phyloP scores from a whole-genome alignment of 2,113 vertebrate genomes.

The Lathamus discolor region DNA sequence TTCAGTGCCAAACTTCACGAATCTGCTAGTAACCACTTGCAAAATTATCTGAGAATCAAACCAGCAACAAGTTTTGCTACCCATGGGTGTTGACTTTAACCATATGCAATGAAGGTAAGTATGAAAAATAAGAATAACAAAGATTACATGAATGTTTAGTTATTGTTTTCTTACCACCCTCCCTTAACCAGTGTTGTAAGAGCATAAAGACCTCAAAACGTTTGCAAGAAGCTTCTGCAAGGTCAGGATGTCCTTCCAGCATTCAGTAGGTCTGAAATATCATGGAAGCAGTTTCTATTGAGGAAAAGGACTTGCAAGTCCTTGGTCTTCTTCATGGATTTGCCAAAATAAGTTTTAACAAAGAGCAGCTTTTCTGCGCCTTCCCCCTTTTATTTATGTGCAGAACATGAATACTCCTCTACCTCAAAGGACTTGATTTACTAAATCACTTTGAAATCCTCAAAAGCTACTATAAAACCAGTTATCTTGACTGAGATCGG shows the following conservation, averaged over 20 bases:
- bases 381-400: constrained; percentile 1
- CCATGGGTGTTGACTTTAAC: neutral
- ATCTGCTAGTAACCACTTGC: neutral
- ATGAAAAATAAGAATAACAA: constrained; percentile 8
- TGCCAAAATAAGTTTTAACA: constrained; percentile 21
- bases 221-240: neutral
- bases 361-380: constrained; percentile 17
- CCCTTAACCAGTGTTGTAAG: neutral
- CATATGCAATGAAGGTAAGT: neutral
- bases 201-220: neutral
- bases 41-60: neutral
- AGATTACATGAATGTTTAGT: neutral
- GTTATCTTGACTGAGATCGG: neutral
- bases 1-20: neutral
- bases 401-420: neutral
- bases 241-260: neutral
- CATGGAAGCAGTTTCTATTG: neutral
- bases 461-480: constrained; percentile 42
- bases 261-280: neutral
- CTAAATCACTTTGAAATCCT: constrained; percentile 56
- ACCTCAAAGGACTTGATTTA: constrained; percentile 44
- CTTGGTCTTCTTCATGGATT: neutral
- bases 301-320: neutral
- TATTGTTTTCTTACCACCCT: neutral
- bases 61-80: constrained; percentile 5